phyloP scores from a whole-genome alignment of 2,797 vertebrate genomes.

The Cyclura pinguis region DNA sequence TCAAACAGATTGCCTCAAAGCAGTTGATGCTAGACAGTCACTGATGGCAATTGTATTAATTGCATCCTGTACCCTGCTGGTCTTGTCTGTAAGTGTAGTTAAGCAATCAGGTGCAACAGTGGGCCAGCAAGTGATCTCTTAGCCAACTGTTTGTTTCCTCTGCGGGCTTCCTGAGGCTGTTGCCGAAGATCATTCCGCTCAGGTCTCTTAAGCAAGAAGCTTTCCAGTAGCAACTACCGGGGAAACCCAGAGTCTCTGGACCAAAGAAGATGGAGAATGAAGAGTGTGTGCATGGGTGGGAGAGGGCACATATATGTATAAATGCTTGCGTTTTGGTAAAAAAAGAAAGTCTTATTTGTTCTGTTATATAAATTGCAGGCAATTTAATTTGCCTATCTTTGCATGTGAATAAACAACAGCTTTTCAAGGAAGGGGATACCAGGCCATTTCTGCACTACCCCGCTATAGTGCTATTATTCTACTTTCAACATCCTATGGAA shows the following conservation, averaged over 20 bases:
- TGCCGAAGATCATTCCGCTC: fast-evolving
- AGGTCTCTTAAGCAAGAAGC: slow-evolving; percentile 51
- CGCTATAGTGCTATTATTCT: no score
- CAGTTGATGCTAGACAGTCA: no score
- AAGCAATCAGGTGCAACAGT: neutral
- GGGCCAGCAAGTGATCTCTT: slow-evolving; percentile 23
- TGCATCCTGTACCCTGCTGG: neutral
- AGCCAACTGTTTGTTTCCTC: slow-evolving; percentile 27
- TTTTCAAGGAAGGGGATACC: neutral
- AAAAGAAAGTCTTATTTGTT: neutral
- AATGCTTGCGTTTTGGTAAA: neutral
- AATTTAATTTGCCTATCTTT: neutral
- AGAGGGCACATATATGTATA: neutral
- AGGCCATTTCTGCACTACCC: no score
- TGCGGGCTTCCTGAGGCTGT: slow-evolving; percentile 52
- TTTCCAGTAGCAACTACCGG: slow-evolving; percentile 30
- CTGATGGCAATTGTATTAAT: neutral
- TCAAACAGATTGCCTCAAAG: neutral
- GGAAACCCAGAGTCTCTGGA: neutral
- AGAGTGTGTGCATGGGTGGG: neutral
- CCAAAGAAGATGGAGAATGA: neutral
- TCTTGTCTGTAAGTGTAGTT: neutral
- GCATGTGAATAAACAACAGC: neutral
- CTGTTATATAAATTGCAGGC: neutral
- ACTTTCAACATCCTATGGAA: no score